A percentile compares a stretch with the other conserved stretches of the same genome.
These are phyloP conservation scores for Piprites chloris DNA, from an alignment of 2,113 vertebrate species.

Conservation along the genomic window DNA sequence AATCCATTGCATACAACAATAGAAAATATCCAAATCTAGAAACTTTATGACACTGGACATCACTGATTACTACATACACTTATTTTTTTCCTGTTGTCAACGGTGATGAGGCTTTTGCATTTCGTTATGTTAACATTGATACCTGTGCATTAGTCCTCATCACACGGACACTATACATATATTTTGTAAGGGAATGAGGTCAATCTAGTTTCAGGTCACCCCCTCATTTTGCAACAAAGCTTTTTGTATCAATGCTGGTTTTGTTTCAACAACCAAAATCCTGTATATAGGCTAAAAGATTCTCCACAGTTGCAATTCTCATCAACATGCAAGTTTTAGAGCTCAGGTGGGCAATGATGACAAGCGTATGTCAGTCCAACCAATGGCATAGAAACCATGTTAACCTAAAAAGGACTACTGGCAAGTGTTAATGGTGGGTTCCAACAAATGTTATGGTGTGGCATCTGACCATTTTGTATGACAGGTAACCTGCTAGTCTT, in stretches of 20 bases:
- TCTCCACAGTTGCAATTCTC: background rate
- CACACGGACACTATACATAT: background rate
- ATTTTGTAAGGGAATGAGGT: background rate
- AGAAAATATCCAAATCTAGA: background rate
- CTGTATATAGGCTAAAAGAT: background rate
- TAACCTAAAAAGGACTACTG: background rate
- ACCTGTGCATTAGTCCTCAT: background rate
- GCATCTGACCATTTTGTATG: background rate
- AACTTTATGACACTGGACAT: background rate
- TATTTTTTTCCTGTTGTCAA: background rate
- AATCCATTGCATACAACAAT: background rate
- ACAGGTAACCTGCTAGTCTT: background rate
- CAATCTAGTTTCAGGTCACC: background rate
- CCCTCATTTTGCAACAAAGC: background rate
- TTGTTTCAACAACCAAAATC: background rate
- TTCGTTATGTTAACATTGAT: background rate
- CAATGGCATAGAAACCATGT: rapidly evolving
- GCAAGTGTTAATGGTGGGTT: background rate
- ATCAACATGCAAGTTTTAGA: background rate
- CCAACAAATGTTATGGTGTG: background rate
- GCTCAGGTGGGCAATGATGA: background rate
- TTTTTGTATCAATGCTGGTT: background rate
- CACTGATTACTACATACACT: background rate
- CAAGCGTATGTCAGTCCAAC: background rate
- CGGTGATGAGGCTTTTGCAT: background rate